Conservation (phyloP, 1,140 invertebrate species). For the Scylla paramamosain region DNA sequence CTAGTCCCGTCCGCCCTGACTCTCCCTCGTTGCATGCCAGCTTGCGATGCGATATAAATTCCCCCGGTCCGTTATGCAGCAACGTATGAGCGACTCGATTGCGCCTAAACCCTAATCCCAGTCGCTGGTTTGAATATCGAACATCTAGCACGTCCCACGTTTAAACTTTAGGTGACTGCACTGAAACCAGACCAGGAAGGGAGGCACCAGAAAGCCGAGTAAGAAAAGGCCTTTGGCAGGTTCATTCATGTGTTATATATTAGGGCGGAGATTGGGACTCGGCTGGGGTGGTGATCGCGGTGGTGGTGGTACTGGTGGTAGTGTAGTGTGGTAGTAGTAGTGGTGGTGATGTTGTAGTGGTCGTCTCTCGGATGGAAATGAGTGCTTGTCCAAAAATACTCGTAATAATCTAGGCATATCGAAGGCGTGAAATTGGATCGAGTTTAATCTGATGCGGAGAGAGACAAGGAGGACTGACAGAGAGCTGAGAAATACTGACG, state of each 20-base stretch:
- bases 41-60: not conserved
- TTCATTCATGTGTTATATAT: not conserved
- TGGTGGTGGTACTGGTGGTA: no score
- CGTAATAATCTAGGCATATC: not conserved
- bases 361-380: not conserved
- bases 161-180: not conserved
- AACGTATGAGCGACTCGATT: not conserved
- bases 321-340: not conserved
- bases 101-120: slow-evolving; percentile 9
- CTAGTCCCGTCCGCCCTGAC: not conserved
- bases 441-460: not conserved
- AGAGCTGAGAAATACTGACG: not conserved
- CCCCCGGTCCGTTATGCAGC: not conserved
- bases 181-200: not conserved
- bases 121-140: not conserved
- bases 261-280: no score
- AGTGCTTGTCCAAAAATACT: not conserved
- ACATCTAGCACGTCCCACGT: not conserved
- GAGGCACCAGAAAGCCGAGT: not conserved
- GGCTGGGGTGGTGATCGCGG: no score
- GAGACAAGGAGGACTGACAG: not conserved
- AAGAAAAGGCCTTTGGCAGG: not conserved
- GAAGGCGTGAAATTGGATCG: not conserved
- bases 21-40: not conserved
- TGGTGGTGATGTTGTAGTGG: not conserved